phyloP scores from a whole-genome alignment of 2,888 invertebrate genomes.

The Erebia ligea region DNA sequence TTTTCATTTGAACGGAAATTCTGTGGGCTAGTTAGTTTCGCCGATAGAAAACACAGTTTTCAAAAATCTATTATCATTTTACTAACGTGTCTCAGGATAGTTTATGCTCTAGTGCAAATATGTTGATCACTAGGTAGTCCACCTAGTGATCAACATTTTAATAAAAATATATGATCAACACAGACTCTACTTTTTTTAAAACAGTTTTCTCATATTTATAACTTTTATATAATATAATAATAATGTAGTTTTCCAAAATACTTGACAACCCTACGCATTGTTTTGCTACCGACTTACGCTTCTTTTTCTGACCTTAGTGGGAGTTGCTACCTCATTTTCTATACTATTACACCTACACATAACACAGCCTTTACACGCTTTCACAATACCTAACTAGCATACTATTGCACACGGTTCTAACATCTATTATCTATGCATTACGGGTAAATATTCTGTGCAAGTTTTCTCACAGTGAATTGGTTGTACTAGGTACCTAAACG shows the following conservation, averaged over 20 bases:
- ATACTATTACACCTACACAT: slow-evolving; percentile 21
- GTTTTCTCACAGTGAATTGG: not conserved
- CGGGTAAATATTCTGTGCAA: not conserved
- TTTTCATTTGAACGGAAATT: no score
- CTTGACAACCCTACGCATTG: slow-evolving; percentile 51
- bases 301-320: slow-evolving; percentile 52
- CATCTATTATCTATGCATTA: not conserved
- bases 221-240: no score
- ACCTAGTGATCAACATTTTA: no score
- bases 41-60: no score
- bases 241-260: not conserved
- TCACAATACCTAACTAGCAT: not conserved
- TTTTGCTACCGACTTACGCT: slow-evolving; percentile 65
- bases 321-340: slow-evolving; percentile 35
- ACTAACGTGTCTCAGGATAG: no score
- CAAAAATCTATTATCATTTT: no score
- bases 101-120: no score
- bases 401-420: not conserved
- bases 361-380: slow-evolving; percentile 10
- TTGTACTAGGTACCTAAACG: not conserved
- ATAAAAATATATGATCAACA: no score
- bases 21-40: no score
- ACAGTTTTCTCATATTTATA: no score
- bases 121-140: no score
- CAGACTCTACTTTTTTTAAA: no score